phyloP scores from a whole-genome alignment of 2,797 vertebrate species.

The Brachyrhaphis roseni region DNA sequence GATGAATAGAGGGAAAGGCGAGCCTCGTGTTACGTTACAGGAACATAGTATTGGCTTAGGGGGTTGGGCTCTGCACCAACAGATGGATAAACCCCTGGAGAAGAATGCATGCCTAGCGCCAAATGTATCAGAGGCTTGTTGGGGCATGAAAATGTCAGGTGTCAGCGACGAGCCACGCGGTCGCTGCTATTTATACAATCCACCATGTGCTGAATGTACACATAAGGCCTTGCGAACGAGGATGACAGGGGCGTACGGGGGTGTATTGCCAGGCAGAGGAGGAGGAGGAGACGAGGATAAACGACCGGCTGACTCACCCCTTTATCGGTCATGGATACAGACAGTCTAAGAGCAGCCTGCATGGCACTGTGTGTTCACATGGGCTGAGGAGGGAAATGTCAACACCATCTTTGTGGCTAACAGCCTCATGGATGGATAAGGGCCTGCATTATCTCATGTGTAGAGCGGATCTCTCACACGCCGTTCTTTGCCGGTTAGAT shows the following conservation, averaged over 20 bases:
- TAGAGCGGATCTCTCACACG: conserved; percentile 47
- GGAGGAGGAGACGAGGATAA: conserved; percentile 44
- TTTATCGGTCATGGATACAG: conserved; percentile 70
- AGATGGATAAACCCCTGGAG: conserved; percentile 79
- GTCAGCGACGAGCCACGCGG: conserved; percentile 75
- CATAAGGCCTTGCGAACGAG: conserved; percentile 73
- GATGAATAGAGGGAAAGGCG: conserved; percentile 71
- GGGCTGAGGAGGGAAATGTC: conserved; percentile 73
- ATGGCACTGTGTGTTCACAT: conserved; percentile 68
- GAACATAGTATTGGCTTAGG: conserved; percentile 68
- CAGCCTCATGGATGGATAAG: conserved; percentile 63
- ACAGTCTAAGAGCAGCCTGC: conserved; percentile 59
- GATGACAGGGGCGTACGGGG: conserved; percentile 55
- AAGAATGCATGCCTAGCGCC: conserved; percentile 76
- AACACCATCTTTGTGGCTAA: conserved; percentile 59
- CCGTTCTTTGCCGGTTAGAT: conserved; percentile 25
- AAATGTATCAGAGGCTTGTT: conserved; percentile 76
- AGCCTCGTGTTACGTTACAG: conserved; percentile 72
- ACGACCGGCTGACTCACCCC: conserved; percentile 74
- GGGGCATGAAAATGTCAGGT: conserved; percentile 82
- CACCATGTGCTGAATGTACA: conserved; percentile 77
- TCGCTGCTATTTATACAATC: conserved; percentile 76
- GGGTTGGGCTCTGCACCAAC: conserved; percentile 67
- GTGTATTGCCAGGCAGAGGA: conserved; percentile 60
- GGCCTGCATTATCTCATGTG: conserved; percentile 72